These are phyloP conservation scores for Carapus acus DNA, from an alignment of 2,797 vertebrate genomes.

Conservation along the genomic window DNA sequence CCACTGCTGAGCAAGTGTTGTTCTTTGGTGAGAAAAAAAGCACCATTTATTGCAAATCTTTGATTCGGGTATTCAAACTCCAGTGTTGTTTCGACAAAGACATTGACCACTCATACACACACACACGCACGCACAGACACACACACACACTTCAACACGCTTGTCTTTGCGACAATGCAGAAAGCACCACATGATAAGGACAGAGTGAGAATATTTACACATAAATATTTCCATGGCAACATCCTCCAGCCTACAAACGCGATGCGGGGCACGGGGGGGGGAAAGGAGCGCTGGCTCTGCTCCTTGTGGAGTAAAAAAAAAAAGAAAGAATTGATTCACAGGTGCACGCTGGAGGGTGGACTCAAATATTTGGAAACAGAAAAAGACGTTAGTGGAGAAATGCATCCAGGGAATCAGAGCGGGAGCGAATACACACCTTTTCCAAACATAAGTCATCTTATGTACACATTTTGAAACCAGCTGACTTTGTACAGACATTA, in stretches of 20 bases:
- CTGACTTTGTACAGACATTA: constrained; percentile 37
- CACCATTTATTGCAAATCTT: constrained; percentile 76
- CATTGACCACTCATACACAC: constrained; percentile 37
- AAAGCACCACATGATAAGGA: constrained; percentile 68
- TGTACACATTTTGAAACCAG: constrained; percentile 57
- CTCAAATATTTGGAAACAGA: too few relatives aligned
- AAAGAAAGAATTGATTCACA: constrained; percentile 52
- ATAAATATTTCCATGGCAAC: constrained; percentile 49
- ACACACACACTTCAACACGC: constrained; percentile 54
- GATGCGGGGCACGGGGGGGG: constrained; percentile 20
- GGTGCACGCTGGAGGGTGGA: constrained; percentile 31
- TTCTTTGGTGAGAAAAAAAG: constrained; percentile 72
- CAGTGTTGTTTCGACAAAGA: constrained; percentile 65
- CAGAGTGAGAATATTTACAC: constrained; percentile 52
- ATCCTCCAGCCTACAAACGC: constrained; percentile 20
- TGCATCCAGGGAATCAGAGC: constrained; percentile 52
- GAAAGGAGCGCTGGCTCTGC: constrained; percentile 25
- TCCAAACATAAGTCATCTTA: constrained; percentile 58
- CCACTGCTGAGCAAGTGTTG: constrained; percentile 25
- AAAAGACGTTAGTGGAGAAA: too few relatives aligned
- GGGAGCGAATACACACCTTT: constrained; percentile 43
- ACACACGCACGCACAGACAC: constrained; percentile 25
- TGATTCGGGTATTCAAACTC: constrained; percentile 60
- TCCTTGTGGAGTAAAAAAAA: constrained; percentile 36
- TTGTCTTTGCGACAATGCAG: constrained; percentile 52